Evolutionary conservation across 2,888 invertebrate species (phyloP), one percentile per base, ranked within the genome.

Genomic region (Sminthurinus aureus): DNA sequence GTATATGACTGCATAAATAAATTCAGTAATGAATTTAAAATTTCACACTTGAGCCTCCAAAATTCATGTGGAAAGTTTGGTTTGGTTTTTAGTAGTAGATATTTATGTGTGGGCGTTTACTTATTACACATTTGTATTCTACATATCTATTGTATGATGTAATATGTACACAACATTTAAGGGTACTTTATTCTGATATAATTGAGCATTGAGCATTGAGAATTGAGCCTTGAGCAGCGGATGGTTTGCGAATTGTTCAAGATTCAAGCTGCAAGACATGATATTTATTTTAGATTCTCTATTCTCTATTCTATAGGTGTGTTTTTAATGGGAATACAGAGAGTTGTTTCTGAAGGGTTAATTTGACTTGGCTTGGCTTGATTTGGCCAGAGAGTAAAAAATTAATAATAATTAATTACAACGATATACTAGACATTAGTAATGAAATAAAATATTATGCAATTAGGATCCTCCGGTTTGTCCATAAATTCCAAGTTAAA

Each of bases 371-470:
- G 22, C 2, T n/a, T n/a, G 15, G 15, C 9, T 58, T 58, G 58
- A 20, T 22, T 20, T 69, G 20, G 38, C 6, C 0, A 64, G n/a
- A 71, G 12, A 26, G 12, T 3, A 50, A 76, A 51, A 76, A 76
- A 51, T 22, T 24, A 78, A 22, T 24, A 64, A 51, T 64, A 50
- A 51, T 50, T 76, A 76, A 51, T 76, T 76, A 52, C n/a, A n/a
- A 69, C 9, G 11, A 69, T 22, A 69, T 22, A 64, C 64, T 26
- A 15, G 4, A 51, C 12, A 77, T 77, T 58, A 69, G 67, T 51
- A 52, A 76, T 51, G 20, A 79, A 79, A 79, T 79, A 71, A 80
- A 71, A 80, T 80, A 71, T 71, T 80, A 66, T 24, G 79, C 79
- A 79, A 79, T 80, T 80, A 71, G 38, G 66, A 66, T 58, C 26